Conservation (phyloP, 2,888 invertebrate genomes). For the Palloptera scutellata region DNA sequence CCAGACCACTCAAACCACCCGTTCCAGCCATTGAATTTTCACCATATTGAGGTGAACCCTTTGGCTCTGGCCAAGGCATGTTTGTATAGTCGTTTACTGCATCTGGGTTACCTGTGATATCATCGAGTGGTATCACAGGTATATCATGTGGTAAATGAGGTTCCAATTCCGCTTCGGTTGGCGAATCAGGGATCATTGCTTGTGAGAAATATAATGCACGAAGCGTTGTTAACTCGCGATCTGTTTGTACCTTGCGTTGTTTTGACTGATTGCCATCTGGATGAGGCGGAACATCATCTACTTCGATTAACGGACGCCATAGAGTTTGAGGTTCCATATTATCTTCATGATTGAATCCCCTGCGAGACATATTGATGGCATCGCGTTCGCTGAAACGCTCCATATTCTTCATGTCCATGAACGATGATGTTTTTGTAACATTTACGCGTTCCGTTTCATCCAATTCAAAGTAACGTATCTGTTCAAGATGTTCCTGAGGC, state of each 20-base stretch:
- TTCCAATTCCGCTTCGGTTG: constrained; percentile 87
- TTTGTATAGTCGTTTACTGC: constrained; percentile 79
- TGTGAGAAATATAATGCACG: constrained; percentile 83
- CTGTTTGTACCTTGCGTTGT: constrained; percentile 87
- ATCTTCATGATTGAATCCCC: constrained; percentile 75
- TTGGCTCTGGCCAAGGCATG: constrained; percentile 86
- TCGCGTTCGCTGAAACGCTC: constrained; percentile 88
- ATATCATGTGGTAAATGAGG: constrained; percentile 80
- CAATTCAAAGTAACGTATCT: constrained; percentile 89
- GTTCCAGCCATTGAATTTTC: constrained; percentile 43
- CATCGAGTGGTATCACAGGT: constrained; percentile 86
- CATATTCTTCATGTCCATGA: constrained; percentile 90
- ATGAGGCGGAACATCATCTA: constrained; percentile 74
- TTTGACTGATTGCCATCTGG: constrained; percentile 80
- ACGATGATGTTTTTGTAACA: constrained; percentile 80
- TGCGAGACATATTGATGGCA: constrained; percentile 79
- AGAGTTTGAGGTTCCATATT: constrained; percentile 81
- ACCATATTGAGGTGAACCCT: constrained; percentile 69
- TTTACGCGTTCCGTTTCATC: constrained; percentile 97
- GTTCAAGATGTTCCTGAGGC: constrained; percentile 79
- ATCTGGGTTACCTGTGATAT: constrained; percentile 83
- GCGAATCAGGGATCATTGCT: constrained; percentile 84
- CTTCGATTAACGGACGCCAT: constrained; percentile 77
- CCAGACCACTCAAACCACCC: constrained; percentile 32
- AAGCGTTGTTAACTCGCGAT: constrained; percentile 84